Base-by-base conservation (phyloP, 2,797 vertebrate genomes). In the Tarsius wallacei region DNA sequence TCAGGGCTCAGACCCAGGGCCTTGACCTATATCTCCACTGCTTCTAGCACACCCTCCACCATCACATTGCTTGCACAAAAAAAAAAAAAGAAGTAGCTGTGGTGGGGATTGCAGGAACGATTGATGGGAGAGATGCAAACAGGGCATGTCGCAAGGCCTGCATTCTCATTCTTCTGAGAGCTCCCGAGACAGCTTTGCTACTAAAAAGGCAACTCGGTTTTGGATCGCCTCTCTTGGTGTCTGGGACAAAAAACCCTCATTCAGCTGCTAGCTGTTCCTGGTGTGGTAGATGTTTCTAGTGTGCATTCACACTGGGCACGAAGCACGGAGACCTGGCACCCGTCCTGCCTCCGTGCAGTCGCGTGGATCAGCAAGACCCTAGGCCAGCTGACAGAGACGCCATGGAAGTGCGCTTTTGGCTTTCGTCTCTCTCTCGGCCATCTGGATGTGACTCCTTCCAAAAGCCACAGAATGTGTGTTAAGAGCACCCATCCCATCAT, bases 161-260 rank as follows among this genome's bases (percentile, higher is more conserved):
- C 22, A 68, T 68, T 57, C 81, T 26, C 7, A 8, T 0, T 73
- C 77, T 68, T 64, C 83, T 5, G 16, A 85, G 91, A 57, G 26
- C 24, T 59, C 42, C 82, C 33, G 26, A 91, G 88, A 71, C 93
- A 93, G 93, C 87, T 59, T 91, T 59, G 78, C 95, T 93, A 71
- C 88, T 53, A 85, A 97, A 42, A 97, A 97, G 81, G 83, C 97
- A 59, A 61, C 9, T 0, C 19, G 0, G 73, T 70, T 82, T 96
- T 90, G 91, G 93, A 96, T 96, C 90, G 85, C 94, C 84, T 96
- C 66, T 91, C 91, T 73, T 49, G 33, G 87, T 93, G 95, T 96
- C 94, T 97, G 95, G 94, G 84, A 94, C 89, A 33, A 64, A 89
- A 97, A 95, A 51, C 77, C n/a, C 89, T 85, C 8, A 51, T 71